Percentiles rank a stretch among this genome's conserved stretches.
Conservation (phyloP, 2,797 vertebrate genomes). For the Petrocephalus sullivani region DNA sequence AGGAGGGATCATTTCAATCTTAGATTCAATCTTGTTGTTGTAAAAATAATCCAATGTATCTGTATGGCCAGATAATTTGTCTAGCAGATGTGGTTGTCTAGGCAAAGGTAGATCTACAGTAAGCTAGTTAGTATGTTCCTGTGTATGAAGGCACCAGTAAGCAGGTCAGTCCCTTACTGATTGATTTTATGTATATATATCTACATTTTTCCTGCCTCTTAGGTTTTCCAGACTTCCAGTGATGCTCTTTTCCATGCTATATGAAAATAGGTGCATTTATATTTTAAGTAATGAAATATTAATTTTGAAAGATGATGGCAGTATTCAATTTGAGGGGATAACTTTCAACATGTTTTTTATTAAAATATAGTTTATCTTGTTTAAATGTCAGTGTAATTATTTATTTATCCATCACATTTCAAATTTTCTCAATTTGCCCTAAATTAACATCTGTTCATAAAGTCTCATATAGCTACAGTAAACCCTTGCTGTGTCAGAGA, state of each 20-base stretch:
- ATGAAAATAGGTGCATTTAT: conserved; percentile 55
- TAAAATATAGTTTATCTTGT: conserved; percentile 53
- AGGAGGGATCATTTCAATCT: not conserved
- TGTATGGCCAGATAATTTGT: not conserved
- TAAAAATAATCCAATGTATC: not conserved
- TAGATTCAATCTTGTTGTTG: not conserved
- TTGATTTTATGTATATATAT: not conserved
- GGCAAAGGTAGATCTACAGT: not conserved
- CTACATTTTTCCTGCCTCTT: not conserved
- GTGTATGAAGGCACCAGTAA: not conserved
- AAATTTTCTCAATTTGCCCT: conserved; percentile 53
- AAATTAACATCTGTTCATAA: conserved; percentile 65
- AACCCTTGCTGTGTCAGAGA: conserved; percentile 24
- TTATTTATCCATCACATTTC: conserved; percentile 41
- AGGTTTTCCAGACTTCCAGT: not conserved
- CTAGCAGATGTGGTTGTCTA: not conserved
- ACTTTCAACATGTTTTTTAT: conserved; percentile 43
- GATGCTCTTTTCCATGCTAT: conserved; percentile 21
- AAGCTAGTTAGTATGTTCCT: not conserved
- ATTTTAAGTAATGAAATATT: conserved; percentile 51
- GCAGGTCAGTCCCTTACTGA: not conserved
- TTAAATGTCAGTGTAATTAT: conserved; percentile 53
- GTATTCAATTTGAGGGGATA: conserved; percentile 32
- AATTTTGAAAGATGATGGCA: conserved; percentile 26
- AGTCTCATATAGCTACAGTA: conserved; percentile 37